Evolutionary conservation across 2,888 invertebrate genomes (phyloP), one percentile per base, ranked within the genome.

Genomic region (Platerodrilus igneus): DNA sequence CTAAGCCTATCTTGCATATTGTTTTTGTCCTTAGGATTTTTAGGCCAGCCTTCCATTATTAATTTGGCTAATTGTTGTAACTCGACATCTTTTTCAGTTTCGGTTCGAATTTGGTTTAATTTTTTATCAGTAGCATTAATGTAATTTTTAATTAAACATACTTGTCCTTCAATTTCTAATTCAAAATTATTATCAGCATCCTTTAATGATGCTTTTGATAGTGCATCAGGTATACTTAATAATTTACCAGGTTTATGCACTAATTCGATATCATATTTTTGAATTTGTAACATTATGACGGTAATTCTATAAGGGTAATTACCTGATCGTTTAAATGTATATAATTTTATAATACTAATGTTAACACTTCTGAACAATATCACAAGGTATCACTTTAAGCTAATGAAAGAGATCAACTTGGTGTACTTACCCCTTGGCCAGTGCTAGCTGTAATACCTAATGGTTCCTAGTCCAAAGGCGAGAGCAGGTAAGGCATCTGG

Each of bases 231-330:
- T 15, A 48, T n/a, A 2, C 33, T 29, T 8, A 45, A 17, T 9
- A 41, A 16, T 28, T 45, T 48, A 3, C 45, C 52, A 23, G 37
- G 42, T 42, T 44, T 48, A 31, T 47, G 50, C 27, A 27, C n/a
- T 19, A 45, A 29, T 10, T 41, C 22, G 14, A 50, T 35, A 28
- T 48, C 38, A 41, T 47, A 50, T 30, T 38, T 42, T 43, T 46
- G 45, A 28, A 47, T 33, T 30, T 18, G 31, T 16, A 48, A 18
- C 25, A 34, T n/a, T n/a, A n/a, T n/a, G n/a, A n/a, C n/a, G n/a
- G n/a, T n/a, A n/a, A n/a, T n/a, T n/a, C n/a, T n/a, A n/a, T n/a
- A n/a, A n/a, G n/a, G n/a, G n/a, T n/a, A n/a, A n/a, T n/a, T n/a
- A n/a, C n/a, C n/a, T n/a, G n/a, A n/a, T n/a, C n/a, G n/a, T n/a